Conservation (phyloP, 2,888 invertebrate genomes). For the Oscheius sp. region DNA sequence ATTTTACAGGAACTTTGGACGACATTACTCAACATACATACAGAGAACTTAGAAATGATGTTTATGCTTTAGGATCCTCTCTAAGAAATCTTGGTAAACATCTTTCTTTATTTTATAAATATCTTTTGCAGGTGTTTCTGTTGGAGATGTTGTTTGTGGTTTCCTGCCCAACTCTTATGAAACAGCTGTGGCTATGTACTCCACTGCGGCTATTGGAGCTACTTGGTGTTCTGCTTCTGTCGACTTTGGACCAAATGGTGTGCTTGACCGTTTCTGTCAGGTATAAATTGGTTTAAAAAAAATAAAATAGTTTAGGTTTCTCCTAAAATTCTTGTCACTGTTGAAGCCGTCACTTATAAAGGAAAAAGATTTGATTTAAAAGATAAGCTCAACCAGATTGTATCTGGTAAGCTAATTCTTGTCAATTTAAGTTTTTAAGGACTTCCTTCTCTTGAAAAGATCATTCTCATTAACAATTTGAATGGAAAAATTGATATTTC, state of each 20-base stretch:
- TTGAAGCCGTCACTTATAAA: constrained; percentile 75
- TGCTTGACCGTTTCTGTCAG: constrained; percentile 61
- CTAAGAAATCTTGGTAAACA: constrained; percentile 40
- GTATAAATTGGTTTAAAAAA: constrained; percentile 25
- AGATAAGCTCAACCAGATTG: constrained; percentile 73
- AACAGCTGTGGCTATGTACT: constrained; percentile 74
- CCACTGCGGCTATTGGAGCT: constrained; percentile 74
- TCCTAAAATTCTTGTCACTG: constrained; percentile 75
- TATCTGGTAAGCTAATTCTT: constrained; percentile 54
- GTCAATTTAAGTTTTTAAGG: too few relatives aligned
- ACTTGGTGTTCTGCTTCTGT: constrained; percentile 75
- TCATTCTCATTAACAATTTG: constrained; percentile 55
- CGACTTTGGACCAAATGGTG: constrained; percentile 74
- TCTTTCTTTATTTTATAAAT: not conserved
- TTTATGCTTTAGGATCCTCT: constrained; percentile 52
- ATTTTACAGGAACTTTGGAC: not conserved
- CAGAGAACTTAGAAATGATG: constrained; percentile 54
- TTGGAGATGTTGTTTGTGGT: constrained; percentile 74
- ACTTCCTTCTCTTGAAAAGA: constrained; percentile 53
- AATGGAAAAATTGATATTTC: constrained; percentile 35
- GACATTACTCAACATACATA: constrained; percentile 15
- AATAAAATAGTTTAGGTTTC: constrained; percentile 71
- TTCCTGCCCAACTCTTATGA: constrained; percentile 75
- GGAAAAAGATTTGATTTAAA: constrained; percentile 74
- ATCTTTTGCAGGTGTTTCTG: constrained; percentile 36